A percentile compares a stretch with the other conserved stretches of the same genome.
These are phyloP conservation scores for Aspidapion aeneum DNA, from an alignment of 2,888 invertebrate species.

Conservation along the genomic window DNA sequence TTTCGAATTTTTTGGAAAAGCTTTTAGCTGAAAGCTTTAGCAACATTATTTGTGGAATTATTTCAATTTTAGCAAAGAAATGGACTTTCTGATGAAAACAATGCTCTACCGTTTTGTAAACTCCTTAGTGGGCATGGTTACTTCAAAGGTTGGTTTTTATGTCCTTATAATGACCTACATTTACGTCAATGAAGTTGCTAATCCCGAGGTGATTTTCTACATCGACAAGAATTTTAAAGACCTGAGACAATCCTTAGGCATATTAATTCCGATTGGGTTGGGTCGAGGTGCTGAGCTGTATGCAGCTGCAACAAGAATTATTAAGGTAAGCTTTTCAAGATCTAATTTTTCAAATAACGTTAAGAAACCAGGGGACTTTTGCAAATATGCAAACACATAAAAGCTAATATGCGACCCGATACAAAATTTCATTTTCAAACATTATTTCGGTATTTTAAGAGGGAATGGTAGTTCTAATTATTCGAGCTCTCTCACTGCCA, in stretches of 20 bases:
- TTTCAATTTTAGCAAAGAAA: slow-evolving; percentile 29
- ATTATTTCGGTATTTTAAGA: no score
- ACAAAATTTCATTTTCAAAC: no score
- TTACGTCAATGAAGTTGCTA: slow-evolving; percentile 25
- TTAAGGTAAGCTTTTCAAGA: slow-evolving; percentile 18
- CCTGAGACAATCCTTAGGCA: slow-evolving; percentile 28
- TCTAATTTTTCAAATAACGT: no score
- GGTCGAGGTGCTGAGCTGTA: slow-evolving; percentile 32
- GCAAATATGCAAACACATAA: no score
- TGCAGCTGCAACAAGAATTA: slow-evolving; percentile 31
- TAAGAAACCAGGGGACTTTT: no score
- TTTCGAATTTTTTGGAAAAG: no score
- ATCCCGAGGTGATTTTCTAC: slow-evolving; percentile 34
- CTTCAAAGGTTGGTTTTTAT: slow-evolving; percentile 33
- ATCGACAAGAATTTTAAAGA: slow-evolving; percentile 29
- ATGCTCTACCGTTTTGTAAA: slow-evolving; percentile 34
- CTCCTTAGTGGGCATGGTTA: slow-evolving; percentile 35
- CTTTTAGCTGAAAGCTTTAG: no score
- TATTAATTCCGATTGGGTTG: slow-evolving; percentile 32
- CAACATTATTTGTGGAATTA: no score
- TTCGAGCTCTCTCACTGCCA: no score
- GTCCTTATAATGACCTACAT: slow-evolving; percentile 35
- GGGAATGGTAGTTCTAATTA: no score
- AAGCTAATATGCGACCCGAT: no score
- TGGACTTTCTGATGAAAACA: slow-evolving; percentile 28